Evolutionary conservation across 2,797 vertebrate genomes (phyloP), one percentile per base, ranked within the genome.

Genomic region (Danio jaintianensis): DNA sequence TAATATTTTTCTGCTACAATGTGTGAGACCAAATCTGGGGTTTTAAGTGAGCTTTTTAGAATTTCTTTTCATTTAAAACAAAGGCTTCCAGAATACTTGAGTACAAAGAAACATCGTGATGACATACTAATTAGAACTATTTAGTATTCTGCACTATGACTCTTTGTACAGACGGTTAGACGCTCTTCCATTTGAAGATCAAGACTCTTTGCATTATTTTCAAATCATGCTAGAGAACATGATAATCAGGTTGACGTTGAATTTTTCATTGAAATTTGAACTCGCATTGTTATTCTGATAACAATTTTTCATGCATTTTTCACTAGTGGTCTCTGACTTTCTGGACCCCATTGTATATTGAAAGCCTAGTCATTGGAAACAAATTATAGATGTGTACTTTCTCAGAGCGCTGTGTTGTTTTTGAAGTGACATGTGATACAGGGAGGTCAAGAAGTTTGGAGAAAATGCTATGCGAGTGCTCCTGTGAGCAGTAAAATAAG

Each of bases 361-460:
- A 75, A 75, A 84, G 82, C 67, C 16, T 55, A 78, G 78, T 77
- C 52, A 68, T 84, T 76, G 75, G 48, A 81, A 81, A 71, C 80
- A 52, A 79, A 82, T 76, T 78, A 72, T 83, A 75, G 16, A 85
- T 70, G 56, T 87, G 80, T 85, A 85, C 75, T 84, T 86, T 85
- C 56, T 83, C 75, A 78, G 68, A 87, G 81, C 70, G 58, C 80
- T 73, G 74, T 87, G 75, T 82, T 85, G 81, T 89, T 89, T 90
- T 87, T 89, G 81, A 89, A 90, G 87, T 88, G 89, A 84, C 81
- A 85, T 90, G 89, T 89, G 85, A 92, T 90, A 90, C 85, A 18
- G 71, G 85, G 79, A 84, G 83, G 71, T 83, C 78, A 80, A 77
- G 63, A 79, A 81, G 84, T 88, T 84, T 85, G 78, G 77, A 75